Conservation (phyloP, 2,888 invertebrate genomes). For the Cremastinae sp. region DNA sequence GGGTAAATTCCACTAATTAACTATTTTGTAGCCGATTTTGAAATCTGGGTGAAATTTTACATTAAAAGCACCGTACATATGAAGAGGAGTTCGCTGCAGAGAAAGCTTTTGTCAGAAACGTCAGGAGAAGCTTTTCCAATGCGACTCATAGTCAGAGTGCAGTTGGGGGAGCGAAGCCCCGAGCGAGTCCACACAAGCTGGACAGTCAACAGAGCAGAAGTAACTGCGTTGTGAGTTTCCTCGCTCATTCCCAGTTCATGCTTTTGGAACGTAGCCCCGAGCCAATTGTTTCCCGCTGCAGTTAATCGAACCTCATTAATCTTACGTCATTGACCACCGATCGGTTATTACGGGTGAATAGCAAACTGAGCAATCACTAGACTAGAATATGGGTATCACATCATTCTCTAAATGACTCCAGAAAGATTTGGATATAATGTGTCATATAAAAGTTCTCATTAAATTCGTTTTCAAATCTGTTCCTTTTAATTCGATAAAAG, state of each 20-base stretch:
- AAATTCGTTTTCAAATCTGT: no score
- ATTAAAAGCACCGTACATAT: background rate
- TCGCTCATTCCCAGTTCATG: conserved; percentile 4
- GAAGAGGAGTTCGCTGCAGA: conserved; percentile 24
- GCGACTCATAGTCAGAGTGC: conserved; percentile 10
- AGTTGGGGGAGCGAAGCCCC: conserved; percentile 29
- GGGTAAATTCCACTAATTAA: no score
- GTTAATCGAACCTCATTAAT: conserved; percentile 56
- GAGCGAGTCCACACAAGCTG: conserved; percentile 23
- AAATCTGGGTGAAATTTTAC: background rate
- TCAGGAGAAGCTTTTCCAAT: conserved; percentile 36
- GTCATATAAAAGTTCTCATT: no score
- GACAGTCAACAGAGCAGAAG: conserved; percentile 54
- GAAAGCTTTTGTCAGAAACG: conserved; percentile 46
- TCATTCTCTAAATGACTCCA: no score
- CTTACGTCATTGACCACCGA: conserved; percentile 37
- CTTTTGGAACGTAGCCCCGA: conserved; percentile 23
- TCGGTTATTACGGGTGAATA: conserved; percentile 34
- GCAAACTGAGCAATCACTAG: no score
- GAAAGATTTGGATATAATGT: no score
- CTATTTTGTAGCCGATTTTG: conserved; percentile 3
- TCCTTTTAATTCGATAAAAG: no score
- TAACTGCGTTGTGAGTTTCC: conserved; percentile 37
- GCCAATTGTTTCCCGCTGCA: conserved; percentile 55
- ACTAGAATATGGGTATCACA: no score